A percentile compares a stretch with the other conserved stretches of the same genome.
These are phyloP conservation scores for Psephotus haematonotus DNA, from an alignment of 2,113 vertebrate genomes.

Conservation along the genomic window DNA sequence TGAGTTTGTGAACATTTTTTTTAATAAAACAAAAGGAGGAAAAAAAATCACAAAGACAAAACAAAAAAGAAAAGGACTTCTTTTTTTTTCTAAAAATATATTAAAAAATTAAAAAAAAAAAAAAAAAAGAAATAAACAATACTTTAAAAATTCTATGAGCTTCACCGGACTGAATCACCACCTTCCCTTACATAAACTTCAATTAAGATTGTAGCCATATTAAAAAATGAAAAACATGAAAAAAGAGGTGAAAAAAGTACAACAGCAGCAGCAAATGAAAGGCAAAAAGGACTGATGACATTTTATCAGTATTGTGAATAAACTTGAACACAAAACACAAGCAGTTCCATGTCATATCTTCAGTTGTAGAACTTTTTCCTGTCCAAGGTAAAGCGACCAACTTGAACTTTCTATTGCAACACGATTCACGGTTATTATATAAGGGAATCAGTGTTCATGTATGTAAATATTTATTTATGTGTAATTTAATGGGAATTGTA, in stretches of 20 bases:
- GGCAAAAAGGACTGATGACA: constrained; percentile 85
- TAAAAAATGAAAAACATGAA: constrained; percentile 57
- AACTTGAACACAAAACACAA: constrained; percentile 92
- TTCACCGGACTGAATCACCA: constrained; percentile 92
- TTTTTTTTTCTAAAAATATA: constrained; percentile 77
- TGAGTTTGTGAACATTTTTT: constrained; percentile 82
- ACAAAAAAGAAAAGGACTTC: constrained; percentile 35
- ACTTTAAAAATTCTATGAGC: constrained; percentile 78
- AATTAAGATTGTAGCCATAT: constrained; percentile 93
- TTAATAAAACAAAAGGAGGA: constrained; percentile 24
- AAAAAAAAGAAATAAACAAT: constrained; percentile 55
- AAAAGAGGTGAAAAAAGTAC: constrained; percentile 16
- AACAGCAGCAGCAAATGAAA: constrained; percentile 37
- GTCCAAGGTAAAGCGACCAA: constrained; percentile 86
- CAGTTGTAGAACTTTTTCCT: constrained; percentile 87
- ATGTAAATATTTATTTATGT: constrained; percentile 99
- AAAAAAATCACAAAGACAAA: constrained; percentile 35
- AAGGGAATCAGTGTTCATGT: constrained; percentile 99
- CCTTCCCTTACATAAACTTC: constrained; percentile 84
- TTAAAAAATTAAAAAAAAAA: neutral
- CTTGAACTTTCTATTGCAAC: constrained; percentile 95
- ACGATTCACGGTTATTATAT: constrained; percentile 91
- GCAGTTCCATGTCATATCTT: constrained; percentile 93
- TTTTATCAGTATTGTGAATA: constrained; percentile 99
- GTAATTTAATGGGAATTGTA: constrained; percentile 99